Percentiles rank a stretch among this genome's conserved stretches.
These are phyloP conservation scores for Cepphus grylle DNA, from an alignment of 2,113 vertebrate genomes.

Conservation along the genomic window DNA sequence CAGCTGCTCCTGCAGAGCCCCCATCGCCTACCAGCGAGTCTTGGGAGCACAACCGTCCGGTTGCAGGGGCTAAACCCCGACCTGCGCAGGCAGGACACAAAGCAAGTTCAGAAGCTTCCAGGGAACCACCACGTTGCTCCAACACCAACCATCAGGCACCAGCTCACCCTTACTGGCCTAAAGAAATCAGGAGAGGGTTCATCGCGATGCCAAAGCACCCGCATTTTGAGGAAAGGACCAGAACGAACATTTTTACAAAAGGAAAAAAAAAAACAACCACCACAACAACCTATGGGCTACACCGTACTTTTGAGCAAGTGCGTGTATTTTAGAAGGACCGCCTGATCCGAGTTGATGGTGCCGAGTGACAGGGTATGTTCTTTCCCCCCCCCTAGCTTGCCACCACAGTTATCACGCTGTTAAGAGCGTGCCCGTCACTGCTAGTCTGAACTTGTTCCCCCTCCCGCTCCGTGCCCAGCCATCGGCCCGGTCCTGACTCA, in stretches of 20 bases:
- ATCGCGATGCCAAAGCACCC: not conserved
- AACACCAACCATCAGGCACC: rapidly evolving
- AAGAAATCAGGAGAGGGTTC: not conserved
- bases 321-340: not conserved
- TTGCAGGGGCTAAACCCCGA: not conserved
- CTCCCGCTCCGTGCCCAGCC: not conserved
- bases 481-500: not conserved
- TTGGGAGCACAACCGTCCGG: not conserved
- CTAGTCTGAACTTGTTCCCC: not conserved
- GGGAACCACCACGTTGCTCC: not conserved
- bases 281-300: not conserved
- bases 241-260: not conserved
- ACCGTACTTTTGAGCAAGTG: not conserved
- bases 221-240: not conserved
- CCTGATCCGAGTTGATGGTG: rapidly evolving
- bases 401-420: not conserved
- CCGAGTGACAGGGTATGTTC: not conserved
- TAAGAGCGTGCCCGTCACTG: not conserved
- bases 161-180: not conserved
- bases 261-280: rapidly evolving
- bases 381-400: not conserved
- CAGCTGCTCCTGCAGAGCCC: not conserved
- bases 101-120: not conserved
- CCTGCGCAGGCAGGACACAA: not conserved
- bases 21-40: not conserved